Evolutionary conservation across 2,797 vertebrate species (phyloP), one percentile per base, ranked within the genome.

Genomic region (Mus spretus): DNA sequence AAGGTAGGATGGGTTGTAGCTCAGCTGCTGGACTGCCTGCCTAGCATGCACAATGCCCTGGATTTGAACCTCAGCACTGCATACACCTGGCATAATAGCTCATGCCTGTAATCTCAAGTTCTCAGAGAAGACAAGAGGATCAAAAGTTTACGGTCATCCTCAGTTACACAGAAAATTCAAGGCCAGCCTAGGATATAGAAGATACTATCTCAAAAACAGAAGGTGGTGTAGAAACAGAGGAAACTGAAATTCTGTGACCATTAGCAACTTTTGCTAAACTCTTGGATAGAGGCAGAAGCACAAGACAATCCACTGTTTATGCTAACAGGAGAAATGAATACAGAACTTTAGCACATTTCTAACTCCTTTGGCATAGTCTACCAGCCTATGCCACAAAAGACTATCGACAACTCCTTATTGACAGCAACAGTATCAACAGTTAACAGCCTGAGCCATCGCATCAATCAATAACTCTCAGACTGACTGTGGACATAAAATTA

Each of bases 321-420:
- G 40, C 28, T 74, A 86, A 90, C 2, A 96, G 53, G 37, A 91
- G n/a, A 96, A 90, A 85, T 80, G 63, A 89, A 70, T 19, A 93
- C 55, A 15, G 85, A 79, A 79, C 88, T 82, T 65, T 28, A 40
- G 44, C 40, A 70, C 11, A 17, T 34, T 22, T 34, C 83, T 63
- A 47, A 65, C 40, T 47, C 82, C 82, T 47, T 61, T 14, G 3
- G 81, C 8, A 63, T 28, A 63, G 12, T 44, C 63, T 24, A 50
- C 83, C 31, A 65, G 40, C 83, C 34, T 4, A 15, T 61, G 47
- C 47, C 61, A 81, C 37, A 57, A 6, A 47, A 1, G 9, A 4
- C 59, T n/a, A 59, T 61, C 31, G 34, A 12, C 12, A 53, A 63
- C 72, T 67, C 83, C 57, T 53, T 65, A 72, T 57, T 82, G 90